Conservation (phyloP, 2,113 vertebrate species). For the Tauraco erythrolophus region DNA sequence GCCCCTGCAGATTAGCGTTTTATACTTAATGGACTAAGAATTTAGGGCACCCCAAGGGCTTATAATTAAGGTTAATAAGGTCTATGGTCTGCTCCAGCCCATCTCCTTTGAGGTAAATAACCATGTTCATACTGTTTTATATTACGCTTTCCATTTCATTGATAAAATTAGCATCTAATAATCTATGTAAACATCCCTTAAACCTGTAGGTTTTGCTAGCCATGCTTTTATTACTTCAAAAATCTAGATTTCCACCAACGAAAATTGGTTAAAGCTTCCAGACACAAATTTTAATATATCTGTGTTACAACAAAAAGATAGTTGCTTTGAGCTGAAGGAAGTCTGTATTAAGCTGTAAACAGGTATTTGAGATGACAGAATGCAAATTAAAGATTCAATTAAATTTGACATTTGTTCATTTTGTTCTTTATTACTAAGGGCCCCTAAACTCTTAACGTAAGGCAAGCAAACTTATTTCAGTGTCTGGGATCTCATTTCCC, state of each 20-base stretch:
- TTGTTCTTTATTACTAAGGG: not conserved
- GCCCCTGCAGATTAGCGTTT: constrained; percentile 30
- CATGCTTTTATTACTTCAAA: not conserved
- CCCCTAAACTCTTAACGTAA: not conserved
- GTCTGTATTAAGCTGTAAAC: not conserved
- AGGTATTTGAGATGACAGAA: not conserved
- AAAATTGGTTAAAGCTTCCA: not conserved
- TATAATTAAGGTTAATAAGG: constrained; percentile 55
- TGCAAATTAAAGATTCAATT: not conserved
- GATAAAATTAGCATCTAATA: constrained; percentile 20
- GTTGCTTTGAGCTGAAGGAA: not conserved
- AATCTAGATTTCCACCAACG: not conserved
- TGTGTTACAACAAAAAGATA: not conserved
- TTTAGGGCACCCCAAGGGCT: constrained; percentile 28
- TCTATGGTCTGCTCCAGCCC: not conserved
- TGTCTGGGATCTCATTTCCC: not conserved
- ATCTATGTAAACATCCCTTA: constrained; percentile 1
- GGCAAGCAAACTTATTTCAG: not conserved
- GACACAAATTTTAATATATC: not conserved
- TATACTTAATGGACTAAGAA: constrained; percentile 20
- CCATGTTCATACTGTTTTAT: not conserved
- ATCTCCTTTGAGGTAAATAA: constrained; percentile 14
- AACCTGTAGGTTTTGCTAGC: not conserved
- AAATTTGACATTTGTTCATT: not conserved
- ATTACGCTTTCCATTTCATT: constrained; percentile 13